These are phyloP conservation scores for Delphinapterus leucas DNA, from an alignment of 2,113 vertebrate genomes.

Conservation along the genomic window DNA sequence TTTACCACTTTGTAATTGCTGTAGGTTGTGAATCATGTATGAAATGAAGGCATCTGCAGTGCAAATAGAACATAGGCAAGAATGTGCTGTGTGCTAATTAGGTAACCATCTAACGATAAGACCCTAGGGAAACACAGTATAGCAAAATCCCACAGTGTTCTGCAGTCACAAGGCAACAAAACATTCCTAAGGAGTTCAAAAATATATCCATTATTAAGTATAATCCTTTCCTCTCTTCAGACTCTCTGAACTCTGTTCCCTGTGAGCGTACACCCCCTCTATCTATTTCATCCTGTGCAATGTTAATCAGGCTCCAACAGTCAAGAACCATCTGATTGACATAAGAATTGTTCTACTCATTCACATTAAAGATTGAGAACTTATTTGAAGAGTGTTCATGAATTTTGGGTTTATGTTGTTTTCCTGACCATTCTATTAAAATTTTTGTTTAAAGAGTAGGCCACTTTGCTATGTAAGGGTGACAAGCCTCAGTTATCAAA, in stretches of 20 bases:
- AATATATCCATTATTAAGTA: slow-evolving; percentile 40
- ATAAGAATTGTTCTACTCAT: background rate
- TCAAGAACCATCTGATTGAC: background rate
- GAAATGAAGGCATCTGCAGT: slow-evolving; percentile 65
- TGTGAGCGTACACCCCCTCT: background rate
- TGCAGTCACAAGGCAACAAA: slow-evolving; percentile 42
- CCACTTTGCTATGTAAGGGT: background rate
- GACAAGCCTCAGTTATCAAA: background rate
- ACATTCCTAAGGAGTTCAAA: slow-evolving; percentile 50
- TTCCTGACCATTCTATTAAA: background rate
- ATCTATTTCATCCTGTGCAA: background rate
- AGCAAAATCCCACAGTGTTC: slow-evolving; percentile 38
- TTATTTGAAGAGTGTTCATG: background rate
- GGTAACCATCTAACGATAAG: slow-evolving; percentile 52
- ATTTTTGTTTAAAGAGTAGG: background rate
- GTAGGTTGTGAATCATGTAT: slow-evolving; percentile 60
- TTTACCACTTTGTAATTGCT: slow-evolving; percentile 66
- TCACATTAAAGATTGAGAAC: background rate
- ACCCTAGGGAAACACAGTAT: slow-evolving; percentile 34
- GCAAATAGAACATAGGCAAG: slow-evolving; percentile 58
- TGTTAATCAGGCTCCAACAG: background rate
- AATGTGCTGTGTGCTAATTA: slow-evolving; percentile 54
- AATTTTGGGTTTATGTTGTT: background rate
- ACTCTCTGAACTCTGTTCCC: background rate
- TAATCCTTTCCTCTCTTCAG: slow-evolving; percentile 17